Conservation (phyloP, 2,888 invertebrate species). For the Dysmachus trigonus region DNA sequence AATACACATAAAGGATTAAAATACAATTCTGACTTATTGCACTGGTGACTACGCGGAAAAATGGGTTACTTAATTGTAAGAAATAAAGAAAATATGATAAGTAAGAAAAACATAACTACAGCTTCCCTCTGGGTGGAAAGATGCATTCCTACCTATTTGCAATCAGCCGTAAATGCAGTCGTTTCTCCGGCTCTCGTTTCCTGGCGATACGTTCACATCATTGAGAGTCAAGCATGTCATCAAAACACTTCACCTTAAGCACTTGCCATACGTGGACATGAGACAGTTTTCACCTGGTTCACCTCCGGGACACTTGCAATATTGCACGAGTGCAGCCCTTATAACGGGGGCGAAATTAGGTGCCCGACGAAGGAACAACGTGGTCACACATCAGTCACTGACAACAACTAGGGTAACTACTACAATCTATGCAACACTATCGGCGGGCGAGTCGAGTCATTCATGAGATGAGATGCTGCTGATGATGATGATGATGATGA, state of each 20-base stretch:
- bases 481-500: background rate
- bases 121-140: background rate
- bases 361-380: slow-evolving; percentile 10
- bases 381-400: slow-evolving; percentile 30
- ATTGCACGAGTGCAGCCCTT: slow-evolving; percentile 25
- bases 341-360: background rate
- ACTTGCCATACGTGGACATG: background rate
- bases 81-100: background rate
- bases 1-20: background rate
- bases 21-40: background rate
- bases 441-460: background rate
- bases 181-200: background rate
- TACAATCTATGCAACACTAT: slow-evolving; percentile 6
- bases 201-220: background rate
- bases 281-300: slow-evolving; percentile 11
- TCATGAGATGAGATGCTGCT: background rate
- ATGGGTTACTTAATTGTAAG: background rate
- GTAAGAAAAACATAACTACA: background rate
- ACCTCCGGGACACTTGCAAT: slow-evolving; percentile 19
- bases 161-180: background rate
- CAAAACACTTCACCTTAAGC: slow-evolving; percentile 10
- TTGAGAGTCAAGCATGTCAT: background rate
- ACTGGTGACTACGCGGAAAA: background rate
- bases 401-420: background rate
- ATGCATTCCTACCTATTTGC: background rate